Evolutionary conservation across 2,797 vertebrate species (phyloP).

Genomic region (Molossus alvarezi): DNA sequence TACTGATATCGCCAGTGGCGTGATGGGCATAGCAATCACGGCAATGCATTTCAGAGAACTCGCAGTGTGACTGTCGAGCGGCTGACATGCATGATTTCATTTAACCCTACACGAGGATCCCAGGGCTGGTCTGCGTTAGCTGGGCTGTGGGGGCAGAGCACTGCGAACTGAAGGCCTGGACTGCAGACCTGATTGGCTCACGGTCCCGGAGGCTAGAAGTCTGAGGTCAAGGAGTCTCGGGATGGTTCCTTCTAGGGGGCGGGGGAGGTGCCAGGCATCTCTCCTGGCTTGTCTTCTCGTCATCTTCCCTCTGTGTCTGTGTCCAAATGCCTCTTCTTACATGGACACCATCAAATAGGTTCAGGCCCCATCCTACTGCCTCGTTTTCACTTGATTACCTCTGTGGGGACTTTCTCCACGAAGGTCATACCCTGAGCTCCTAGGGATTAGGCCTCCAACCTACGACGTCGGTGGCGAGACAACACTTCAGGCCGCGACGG

Average conservation of each 20-base stretch:
- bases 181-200: accelerated
- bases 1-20: not conserved
- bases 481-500: not conserved
- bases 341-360: accelerated
- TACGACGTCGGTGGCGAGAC: too few species aligned
- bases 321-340: too few species aligned
- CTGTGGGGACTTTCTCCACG: not conserved
- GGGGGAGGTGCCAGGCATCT: not conserved
- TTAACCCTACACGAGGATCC: not conserved
- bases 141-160: too few species aligned
- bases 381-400: not conserved
- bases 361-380: too few species aligned
- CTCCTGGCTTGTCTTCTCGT: too few species aligned
- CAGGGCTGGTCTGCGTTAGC: too few species aligned
- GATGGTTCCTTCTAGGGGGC: not conserved
- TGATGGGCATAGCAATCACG: accelerated
- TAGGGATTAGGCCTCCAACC: accelerated
- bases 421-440: not conserved
- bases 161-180: too few species aligned
- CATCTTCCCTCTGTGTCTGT: not conserved
- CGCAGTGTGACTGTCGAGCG: too few species aligned
- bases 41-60: accelerated
- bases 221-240: too few species aligned
- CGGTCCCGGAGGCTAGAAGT: not conserved
- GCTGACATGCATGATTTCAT: accelerated